Conservation (phyloP, 2,797 vertebrate genomes). For the Premnoplex brunnescens region DNA sequence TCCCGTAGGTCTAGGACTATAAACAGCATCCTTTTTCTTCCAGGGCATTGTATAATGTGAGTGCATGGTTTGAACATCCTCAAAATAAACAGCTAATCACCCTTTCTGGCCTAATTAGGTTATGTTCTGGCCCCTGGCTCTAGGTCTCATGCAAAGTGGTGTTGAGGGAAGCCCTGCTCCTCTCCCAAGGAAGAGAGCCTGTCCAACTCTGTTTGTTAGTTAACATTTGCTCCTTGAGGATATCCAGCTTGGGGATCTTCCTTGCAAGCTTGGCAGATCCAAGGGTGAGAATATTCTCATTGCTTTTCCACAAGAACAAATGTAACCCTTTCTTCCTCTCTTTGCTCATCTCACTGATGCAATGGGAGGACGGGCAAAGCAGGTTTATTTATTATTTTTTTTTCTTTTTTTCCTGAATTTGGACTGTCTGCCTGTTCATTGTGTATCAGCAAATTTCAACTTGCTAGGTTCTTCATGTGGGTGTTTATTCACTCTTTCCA, state of each 20-base stretch:
- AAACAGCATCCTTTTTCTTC: conserved; percentile 46
- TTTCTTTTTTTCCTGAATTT: neutral
- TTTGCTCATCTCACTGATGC: neutral
- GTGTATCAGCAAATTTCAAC: neutral
- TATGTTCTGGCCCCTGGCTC: conserved; percentile 27
- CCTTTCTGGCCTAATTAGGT: conserved; percentile 57
- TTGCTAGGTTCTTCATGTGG: neutral
- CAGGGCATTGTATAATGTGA: conserved; percentile 20
- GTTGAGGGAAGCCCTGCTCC: neutral
- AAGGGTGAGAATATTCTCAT: neutral
- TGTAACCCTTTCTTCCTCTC: neutral
- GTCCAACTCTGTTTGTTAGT: neutral
- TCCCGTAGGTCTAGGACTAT: conserved; percentile 19
- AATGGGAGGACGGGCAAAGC: neutral
- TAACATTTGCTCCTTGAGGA: neutral
- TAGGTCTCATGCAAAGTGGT: neutral
- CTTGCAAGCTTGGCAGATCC: neutral
- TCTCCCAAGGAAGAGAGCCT: neutral
- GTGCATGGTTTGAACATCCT: conserved; percentile 31
- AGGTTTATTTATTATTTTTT: rapidly evolving
- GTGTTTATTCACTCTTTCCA: neutral
- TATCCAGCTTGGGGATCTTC: neutral
- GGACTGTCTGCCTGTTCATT: neutral
- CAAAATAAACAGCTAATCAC: conserved; percentile 65
- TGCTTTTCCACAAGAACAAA: rapidly evolving